Conservation (phyloP, 2,888 invertebrate species). For the Liodrosophila aerea region DNA sequence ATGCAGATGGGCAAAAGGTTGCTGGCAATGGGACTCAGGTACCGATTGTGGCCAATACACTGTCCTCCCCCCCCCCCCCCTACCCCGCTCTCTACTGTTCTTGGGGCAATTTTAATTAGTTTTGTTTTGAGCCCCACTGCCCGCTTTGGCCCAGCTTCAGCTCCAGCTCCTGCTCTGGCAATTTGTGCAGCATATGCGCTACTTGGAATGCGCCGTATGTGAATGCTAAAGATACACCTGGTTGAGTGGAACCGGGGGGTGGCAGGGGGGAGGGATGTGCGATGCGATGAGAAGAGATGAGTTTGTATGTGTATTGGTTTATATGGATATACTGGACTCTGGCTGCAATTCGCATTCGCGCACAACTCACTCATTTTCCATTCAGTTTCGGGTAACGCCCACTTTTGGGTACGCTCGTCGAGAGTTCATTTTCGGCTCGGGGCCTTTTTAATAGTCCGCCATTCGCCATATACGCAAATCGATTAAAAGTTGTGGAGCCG, state of each 20-base stretch:
- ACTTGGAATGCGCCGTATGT: constrained; percentile 66
- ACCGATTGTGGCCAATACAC: constrained; percentile 12
- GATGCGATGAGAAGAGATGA: too few relatives aligned
- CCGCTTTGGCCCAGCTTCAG: constrained; percentile 26
- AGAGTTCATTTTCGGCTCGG: constrained; percentile 74
- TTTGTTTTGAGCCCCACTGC: constrained; percentile 73
- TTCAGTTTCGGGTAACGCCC: constrained; percentile 80
- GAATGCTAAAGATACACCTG: not conserved
- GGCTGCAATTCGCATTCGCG: constrained; percentile 57
- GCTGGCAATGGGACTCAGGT: constrained; percentile 47
- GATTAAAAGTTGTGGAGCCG: constrained; percentile 80
- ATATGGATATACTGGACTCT: not conserved
- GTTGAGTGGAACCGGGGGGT: constrained; percentile 10
- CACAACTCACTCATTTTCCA: constrained; percentile 80
- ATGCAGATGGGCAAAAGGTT: constrained; percentile 77
- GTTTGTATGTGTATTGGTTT: too few relatives aligned
- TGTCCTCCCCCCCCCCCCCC: constrained; percentile 1
- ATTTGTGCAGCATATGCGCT: constrained; percentile 73
- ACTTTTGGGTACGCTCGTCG: constrained; percentile 76
- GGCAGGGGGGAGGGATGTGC: not conserved
- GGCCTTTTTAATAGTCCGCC: constrained; percentile 71
- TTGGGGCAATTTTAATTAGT: constrained; percentile 81
- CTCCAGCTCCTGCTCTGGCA: constrained; percentile 35
- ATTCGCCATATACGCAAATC: constrained; percentile 80
- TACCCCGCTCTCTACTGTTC: constrained; percentile 52